phyloP scores from a whole-genome alignment of 2,797 vertebrate species.

The Meda fulgida region DNA sequence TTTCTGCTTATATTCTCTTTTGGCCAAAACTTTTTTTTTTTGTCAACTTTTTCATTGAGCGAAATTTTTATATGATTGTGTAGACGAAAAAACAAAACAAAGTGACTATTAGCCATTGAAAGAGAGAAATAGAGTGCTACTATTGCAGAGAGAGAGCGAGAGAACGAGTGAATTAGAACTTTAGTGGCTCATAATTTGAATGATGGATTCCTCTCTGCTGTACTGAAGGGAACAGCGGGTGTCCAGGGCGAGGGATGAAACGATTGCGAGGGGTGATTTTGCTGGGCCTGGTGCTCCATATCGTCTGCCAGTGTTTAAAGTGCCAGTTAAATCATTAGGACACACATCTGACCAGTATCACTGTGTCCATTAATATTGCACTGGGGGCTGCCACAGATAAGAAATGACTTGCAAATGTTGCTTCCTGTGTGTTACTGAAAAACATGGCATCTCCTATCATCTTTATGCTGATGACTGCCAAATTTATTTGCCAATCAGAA shows the following conservation, averaged over 20 bases:
- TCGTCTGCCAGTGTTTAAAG: slow-evolving; percentile 2
- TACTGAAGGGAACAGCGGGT: neutral
- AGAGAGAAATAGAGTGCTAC: neutral
- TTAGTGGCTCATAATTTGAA: slow-evolving; percentile 6
- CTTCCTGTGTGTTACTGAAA: slow-evolving; percentile 22
- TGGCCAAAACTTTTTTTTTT: neutral
- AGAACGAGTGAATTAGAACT: slow-evolving; percentile 1
- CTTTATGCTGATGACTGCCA: too few relatives aligned
- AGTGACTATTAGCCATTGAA: neutral
- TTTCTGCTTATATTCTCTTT: neutral
- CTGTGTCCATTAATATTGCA: slow-evolving; percentile 44
- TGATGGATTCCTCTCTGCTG: neutral
- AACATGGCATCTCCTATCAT: neutral
- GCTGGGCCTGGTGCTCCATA: neutral
- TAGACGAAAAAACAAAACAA: neutral
- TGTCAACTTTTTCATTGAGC: neutral
- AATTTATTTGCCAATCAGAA: too few relatives aligned
- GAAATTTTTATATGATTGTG: neutral
- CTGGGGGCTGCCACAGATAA: slow-evolving; percentile 26
- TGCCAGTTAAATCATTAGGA: slow-evolving; percentile 49
- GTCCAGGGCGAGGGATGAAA: neutral
- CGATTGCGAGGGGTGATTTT: neutral
- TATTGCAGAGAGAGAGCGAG: neutral
- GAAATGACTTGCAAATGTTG: slow-evolving; percentile 27
- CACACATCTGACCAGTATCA: slow-evolving; percentile 32